Percentiles rank a stretch among this genome's conserved stretches.
Evolutionary conservation across 2,888 invertebrate genomes (phyloP).

Genomic region (Altica lythri): DNA sequence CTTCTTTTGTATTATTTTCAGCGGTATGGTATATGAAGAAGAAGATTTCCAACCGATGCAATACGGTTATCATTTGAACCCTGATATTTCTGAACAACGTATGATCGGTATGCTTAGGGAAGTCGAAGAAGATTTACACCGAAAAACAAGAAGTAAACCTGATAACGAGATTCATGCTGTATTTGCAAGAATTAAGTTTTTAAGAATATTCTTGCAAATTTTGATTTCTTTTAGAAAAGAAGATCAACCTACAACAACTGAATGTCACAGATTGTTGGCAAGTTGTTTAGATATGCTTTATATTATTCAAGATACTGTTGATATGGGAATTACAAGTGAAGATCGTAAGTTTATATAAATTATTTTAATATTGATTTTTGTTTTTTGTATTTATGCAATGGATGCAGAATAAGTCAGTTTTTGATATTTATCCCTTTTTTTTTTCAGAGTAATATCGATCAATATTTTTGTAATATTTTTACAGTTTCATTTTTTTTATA

Average conservation of each 20-base stretch:
- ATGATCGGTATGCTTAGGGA: conserved; percentile 83
- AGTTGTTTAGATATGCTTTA: conserved; percentile 84
- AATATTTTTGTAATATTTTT: too few relatives aligned
- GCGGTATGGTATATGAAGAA: conserved; percentile 88
- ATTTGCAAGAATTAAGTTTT: conserved; percentile 82
- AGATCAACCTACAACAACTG: conserved; percentile 68
- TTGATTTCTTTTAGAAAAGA: conserved; percentile 65
- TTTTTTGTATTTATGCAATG: too few relatives aligned
- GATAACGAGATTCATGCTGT: conserved; percentile 65
- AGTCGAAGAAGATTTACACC: conserved; percentile 87
- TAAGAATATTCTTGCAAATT: conserved; percentile 83
- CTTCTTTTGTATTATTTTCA: too few relatives aligned
- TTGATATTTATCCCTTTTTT: too few relatives aligned
- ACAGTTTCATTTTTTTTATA: too few relatives aligned
- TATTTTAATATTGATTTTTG: not conserved
- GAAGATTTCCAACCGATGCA: conserved; percentile 96
- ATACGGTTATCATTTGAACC: conserved; percentile 84
- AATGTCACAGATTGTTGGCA: conserved; percentile 80
- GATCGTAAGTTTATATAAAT: conserved; percentile 35
- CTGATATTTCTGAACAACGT: conserved; percentile 81
- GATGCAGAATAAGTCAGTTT: too few relatives aligned
- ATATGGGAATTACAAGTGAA: conserved; percentile 67
- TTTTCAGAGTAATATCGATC: too few relatives aligned
- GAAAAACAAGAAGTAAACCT: conserved; percentile 65
- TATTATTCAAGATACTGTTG: conserved; percentile 75